Evolutionary conservation across 1,140 invertebrate species (phyloP).

Genomic region (Hesperophylax magnus): DNA sequence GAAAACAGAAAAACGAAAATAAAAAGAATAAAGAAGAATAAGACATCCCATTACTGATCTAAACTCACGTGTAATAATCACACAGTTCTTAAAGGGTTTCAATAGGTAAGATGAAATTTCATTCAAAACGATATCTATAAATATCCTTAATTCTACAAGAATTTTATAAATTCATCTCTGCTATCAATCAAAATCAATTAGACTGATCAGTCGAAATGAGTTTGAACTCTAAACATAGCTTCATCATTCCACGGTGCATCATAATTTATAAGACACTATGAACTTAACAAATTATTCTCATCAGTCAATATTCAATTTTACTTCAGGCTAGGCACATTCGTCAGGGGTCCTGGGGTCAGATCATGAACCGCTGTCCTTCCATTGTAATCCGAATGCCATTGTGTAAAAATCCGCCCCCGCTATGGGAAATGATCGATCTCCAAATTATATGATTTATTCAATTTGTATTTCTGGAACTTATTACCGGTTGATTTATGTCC

Average conservation of each 20-base stretch:
- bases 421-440: neutral
- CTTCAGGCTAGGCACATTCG: neutral
- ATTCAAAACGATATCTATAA: no score
- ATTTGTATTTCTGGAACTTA: conserved; percentile 20
- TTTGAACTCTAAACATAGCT: neutral
- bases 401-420: conserved; percentile 8
- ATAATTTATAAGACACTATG: neutral
- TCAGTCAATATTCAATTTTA: neutral
- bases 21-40: no score
- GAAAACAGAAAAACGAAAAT: no score
- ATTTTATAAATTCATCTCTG: no score
- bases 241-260: neutral
- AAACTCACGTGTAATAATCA: no score
- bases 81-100: no score
- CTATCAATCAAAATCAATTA: no score
- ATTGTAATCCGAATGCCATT: neutral
- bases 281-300: conserved; percentile 2
- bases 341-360: conserved; percentile 1
- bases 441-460: conserved; percentile 21
- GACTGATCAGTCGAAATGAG: no score
- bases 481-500: conserved; percentile 10
- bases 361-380: neutral
- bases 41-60: no score
- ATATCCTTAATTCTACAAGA: no score
- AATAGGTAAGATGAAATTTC: no score